These are phyloP conservation scores for Lordiphosa mommai DNA, from an alignment of 1,140 invertebrate genomes.

Conservation along the genomic window DNA sequence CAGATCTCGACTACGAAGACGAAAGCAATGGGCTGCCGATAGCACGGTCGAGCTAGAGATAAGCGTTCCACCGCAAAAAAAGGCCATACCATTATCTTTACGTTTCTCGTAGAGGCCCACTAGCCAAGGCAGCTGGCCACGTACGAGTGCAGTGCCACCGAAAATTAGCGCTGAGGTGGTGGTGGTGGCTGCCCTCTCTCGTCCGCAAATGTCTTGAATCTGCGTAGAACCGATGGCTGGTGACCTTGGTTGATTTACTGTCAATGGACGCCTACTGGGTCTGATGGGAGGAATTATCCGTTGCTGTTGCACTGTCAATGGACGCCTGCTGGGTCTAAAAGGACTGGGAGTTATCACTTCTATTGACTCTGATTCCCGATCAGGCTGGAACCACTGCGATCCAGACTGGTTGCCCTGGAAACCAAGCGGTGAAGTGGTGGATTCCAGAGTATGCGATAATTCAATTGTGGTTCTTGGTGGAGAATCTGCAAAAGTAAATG, in stretches of 20 bases:
- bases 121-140: constrained; percentile 86
- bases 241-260: background rate
- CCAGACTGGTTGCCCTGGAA: no score
- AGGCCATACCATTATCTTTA: constrained; percentile 22
- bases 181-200: constrained; percentile 51
- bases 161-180: constrained; percentile 80
- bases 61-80: constrained; percentile 81
- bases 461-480: constrained; percentile 44
- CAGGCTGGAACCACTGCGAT: no score
- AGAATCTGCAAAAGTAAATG: constrained; percentile 19
- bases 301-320: no score
- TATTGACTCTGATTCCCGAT: no score
- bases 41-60: constrained; percentile 81
- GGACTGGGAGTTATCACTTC: no score
- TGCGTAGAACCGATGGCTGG: background rate
- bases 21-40: constrained; percentile 79
- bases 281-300: no score
- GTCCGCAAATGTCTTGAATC: constrained; percentile 32
- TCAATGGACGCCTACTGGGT: background rate
- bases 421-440: background rate
- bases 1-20: constrained; percentile 45
- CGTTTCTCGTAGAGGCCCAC: constrained; percentile 82
- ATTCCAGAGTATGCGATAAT: constrained; percentile 26
- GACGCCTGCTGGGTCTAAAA: no score
- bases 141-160: constrained; percentile 81